Evolutionary conservation across 2,888 invertebrate genomes (phyloP), one percentile per base, ranked within the genome.

Genomic region (Oligia latruncula): DNA sequence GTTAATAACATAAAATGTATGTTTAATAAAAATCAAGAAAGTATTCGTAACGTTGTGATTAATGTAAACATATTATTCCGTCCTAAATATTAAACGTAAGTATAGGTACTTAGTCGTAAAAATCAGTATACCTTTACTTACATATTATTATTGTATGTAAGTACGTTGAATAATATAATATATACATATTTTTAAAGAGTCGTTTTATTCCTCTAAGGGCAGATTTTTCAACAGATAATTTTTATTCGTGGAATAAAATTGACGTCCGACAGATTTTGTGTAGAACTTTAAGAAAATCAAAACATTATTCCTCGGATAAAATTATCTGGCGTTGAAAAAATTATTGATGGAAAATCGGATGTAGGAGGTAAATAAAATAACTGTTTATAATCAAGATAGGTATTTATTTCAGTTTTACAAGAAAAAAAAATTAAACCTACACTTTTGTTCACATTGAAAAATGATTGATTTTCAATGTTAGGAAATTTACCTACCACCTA

Each of bases 31-130:
- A 76, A 55, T 60, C 29, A 74, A 78, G 43, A 75, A 86, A 71
- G 81, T 87, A 86, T 87, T 84, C 70, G 64, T 81, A 83, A 88
- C 52, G 84, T 91, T 90, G 90, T 91, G 90, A 91, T 89, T 88
- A 85, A 81, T 86, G 73, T 82, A 81, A 85, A 87, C 86, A 80
- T 85, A 87, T 89, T 85, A 87, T 89, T 89, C 89, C 89, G 89
- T 90, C 91, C 90, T 86, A 75, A 84, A 79, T 85, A 80, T 86
- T 81, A 73, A 77, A 73, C 74, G 77, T 84, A 84, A 81, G 77
- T 76, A 68, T 78, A 76, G 80, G 64, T 75, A 80, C 49, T 74
- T 82, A 85, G 67, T 81, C 43, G 66, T 85, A 82, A 68, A 80
- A 77, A 49, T 75, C 71, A 71, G 71, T 74, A 77, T 77, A 75